Percentiles rank a stretch among this genome's conserved stretches.
These are phyloP conservation scores for Mobula birostris DNA, from an alignment of 2,113 vertebrate genomes.

Conservation along the genomic window DNA sequence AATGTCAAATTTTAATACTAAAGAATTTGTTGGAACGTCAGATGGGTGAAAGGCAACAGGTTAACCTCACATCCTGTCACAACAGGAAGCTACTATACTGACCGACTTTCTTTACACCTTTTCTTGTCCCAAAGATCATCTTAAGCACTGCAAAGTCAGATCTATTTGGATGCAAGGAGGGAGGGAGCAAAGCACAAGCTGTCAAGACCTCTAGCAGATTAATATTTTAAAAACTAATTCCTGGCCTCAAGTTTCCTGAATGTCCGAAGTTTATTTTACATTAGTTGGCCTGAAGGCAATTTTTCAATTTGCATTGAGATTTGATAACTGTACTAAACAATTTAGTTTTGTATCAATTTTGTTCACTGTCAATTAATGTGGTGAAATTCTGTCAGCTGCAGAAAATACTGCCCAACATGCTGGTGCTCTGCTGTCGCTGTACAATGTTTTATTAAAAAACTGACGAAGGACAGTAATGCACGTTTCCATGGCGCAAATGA, in stretches of 20 bases:
- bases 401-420: not conserved
- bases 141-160: not conserved
- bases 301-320: not conserved
- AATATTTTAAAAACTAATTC: not conserved
- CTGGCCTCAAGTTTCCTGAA: not conserved
- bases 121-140: not conserved
- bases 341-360: not conserved
- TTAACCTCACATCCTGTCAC: not conserved
- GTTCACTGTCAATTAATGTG: not conserved
- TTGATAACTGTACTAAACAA: slow-evolving; percentile 19
- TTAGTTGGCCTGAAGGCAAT: not conserved
- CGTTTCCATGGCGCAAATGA: not conserved
- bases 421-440: not conserved
- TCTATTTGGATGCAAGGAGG: not conserved
- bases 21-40: not conserved
- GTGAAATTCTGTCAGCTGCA: not conserved
- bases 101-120: not conserved
- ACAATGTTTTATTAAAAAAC: not conserved
- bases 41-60: not conserved
- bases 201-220: not conserved
- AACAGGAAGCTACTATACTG: not conserved
- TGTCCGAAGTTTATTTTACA: not conserved
- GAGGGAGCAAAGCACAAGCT: not conserved
- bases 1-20: not conserved
- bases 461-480: not conserved